Evolutionary conservation across 2,797 vertebrate genomes (phyloP), one percentile per base, ranked within the genome.

Genomic region (Poecilia gillii): DNA sequence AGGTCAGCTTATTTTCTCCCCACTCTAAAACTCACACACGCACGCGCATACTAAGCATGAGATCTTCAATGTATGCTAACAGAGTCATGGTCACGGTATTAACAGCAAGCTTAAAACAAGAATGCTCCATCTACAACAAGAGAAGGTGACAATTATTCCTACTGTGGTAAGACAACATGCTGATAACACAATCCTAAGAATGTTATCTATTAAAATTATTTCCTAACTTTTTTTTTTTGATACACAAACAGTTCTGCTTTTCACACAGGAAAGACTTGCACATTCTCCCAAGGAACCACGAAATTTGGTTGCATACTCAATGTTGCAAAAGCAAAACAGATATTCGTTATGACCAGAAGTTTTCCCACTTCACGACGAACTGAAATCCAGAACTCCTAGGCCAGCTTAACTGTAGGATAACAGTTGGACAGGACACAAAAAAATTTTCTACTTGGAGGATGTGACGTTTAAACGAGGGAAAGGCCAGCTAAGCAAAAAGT

Each of bases 1-100:
- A 90, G 83, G 86, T 87, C 76, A 79, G 68, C 31, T 82, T 81
- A 31, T 59, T 75, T 75, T 23, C 16, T 46, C 11, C 18, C 64
- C 73, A 9, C 33, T 70, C 59, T 43, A 43, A 70, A 85, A 89
- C n/a, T 73, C 7, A 72, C 6, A 59, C 75, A 73, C 3, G 73
- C 12, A 49, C 23, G 16, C 72, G 75, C 33, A 72, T 55, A 33
- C 76, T 28, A 45, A 43, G 25, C 25, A 28, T 68, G 18, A 68
- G 64, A 25, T 41, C 18, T 16, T 71, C 68, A 45, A 45, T 16
- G 41, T 43, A 45, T 39, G 18, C 39, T 12, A 68, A 41, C 20
- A 25, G 8, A 20, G 6, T 39, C 20, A 41, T 13, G 7, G 33
- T 70, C n/a, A 25, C 0, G 0, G 23, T n/a, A 25, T n/a, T 70